phyloP scores from a whole-genome alignment of 2,888 invertebrate species.

The Drosophila basisetae region DNA sequence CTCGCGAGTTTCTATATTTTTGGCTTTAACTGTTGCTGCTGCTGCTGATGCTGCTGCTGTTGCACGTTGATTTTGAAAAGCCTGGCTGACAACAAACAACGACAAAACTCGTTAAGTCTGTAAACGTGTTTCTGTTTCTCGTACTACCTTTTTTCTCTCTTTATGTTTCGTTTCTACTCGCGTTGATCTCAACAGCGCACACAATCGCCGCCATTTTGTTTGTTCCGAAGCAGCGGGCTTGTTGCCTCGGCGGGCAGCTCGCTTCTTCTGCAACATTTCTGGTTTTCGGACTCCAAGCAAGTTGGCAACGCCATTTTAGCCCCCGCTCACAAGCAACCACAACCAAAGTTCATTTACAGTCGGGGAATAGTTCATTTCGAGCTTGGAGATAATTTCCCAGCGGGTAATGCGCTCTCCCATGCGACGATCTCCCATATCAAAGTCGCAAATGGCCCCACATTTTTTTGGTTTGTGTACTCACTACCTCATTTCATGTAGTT shows the following conservation, averaged over 20 bases:
- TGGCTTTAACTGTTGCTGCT: slow-evolving; percentile 28
- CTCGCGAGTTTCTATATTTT: slow-evolving; percentile 52
- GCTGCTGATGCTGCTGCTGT: slow-evolving; percentile 36
- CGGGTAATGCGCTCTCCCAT: slow-evolving; percentile 10
- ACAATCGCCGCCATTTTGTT: slow-evolving; percentile 71
- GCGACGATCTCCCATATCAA: neutral
- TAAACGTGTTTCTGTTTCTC: slow-evolving; percentile 65
- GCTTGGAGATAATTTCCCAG: slow-evolving; percentile 45
- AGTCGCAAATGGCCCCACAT: neutral
- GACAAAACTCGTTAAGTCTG: slow-evolving; percentile 69
- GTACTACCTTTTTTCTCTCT: slow-evolving; percentile 48
- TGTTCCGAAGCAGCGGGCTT: slow-evolving; percentile 3
- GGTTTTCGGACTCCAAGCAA: slow-evolving; percentile 54
- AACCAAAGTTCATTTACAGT: slow-evolving; percentile 48
- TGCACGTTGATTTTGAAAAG: slow-evolving; percentile 64
- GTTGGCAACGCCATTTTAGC: slow-evolving; percentile 36
- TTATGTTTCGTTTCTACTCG: slow-evolving; percentile 29
- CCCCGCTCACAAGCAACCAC: slow-evolving; percentile 10
- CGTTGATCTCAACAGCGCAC: slow-evolving; percentile 55
- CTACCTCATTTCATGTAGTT: neutral
- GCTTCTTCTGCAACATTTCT: slow-evolving; percentile 56
- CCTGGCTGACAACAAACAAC: slow-evolving; percentile 32
- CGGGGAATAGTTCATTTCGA: slow-evolving; percentile 26
- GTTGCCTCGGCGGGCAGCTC: slow-evolving; percentile 32
- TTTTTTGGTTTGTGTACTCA: neutral